These are phyloP conservation scores for Urocynchramus pylzowi DNA, from an alignment of 2,113 vertebrate species.

Conservation along the genomic window DNA sequence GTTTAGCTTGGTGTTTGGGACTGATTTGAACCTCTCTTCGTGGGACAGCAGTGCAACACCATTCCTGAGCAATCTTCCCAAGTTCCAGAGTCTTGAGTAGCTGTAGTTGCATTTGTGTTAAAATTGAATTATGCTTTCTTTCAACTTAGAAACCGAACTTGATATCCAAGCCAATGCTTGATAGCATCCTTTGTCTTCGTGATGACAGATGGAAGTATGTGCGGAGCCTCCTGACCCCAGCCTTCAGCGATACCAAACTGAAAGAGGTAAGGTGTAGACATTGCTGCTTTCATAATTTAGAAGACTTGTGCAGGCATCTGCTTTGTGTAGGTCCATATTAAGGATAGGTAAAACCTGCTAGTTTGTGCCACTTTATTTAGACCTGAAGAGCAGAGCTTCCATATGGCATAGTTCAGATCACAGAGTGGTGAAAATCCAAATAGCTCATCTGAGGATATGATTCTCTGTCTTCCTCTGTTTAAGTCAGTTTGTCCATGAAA, in stretches of 20 bases:
- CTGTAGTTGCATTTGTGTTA: background rate
- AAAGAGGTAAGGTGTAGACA: slow-evolving; percentile 77
- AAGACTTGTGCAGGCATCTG: background rate
- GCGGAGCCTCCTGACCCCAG: slow-evolving; percentile 78
- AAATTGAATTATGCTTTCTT: background rate
- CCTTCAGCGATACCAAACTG: slow-evolving; percentile 84
- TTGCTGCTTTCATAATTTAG: background rate
- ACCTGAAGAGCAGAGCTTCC: background rate
- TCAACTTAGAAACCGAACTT: slow-evolving; percentile 54
- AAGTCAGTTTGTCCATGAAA: background rate
- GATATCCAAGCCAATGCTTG: slow-evolving; percentile 78
- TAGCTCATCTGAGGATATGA: background rate
- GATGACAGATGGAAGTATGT: slow-evolving; percentile 87
- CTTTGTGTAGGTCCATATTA: background rate
- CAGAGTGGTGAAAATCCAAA: background rate
- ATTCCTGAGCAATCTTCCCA: background rate
- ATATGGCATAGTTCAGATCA: background rate
- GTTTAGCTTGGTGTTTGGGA: background rate
- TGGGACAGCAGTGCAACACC: background rate
- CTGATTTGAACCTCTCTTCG: rapidly evolving
- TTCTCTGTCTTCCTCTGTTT: background rate
- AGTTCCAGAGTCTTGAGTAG: background rate
- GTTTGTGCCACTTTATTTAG: background rate
- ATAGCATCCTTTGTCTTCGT: slow-evolving; percentile 86
- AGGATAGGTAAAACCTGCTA: background rate